Evolutionary conservation across 1,140 invertebrate species (phyloP), one percentile per base, ranked within the genome.

Genomic region (Lordiphosa clarofinis): DNA sequence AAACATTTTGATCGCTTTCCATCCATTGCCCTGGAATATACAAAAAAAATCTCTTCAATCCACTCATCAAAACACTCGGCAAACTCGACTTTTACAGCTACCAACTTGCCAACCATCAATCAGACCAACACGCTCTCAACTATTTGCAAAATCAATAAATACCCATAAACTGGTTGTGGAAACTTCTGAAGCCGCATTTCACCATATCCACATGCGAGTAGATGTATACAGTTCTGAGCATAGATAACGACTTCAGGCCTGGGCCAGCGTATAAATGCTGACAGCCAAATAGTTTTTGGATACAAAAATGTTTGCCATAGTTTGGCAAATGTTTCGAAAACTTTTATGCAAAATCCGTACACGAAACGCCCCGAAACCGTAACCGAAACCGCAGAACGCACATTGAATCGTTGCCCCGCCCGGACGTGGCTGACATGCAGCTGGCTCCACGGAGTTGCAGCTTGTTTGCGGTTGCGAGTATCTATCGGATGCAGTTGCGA

Each of bases 111-210:
- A 60, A 57, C 76, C 58, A 81, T 81, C 75, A 82, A 82, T 81
- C 75, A 81, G 59, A 57, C 50, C 57, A 75, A 82, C 58, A 64
- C 39, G 64, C 49, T 65, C 36, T 48, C 36, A 69, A 78, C 71
- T 82, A 81, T 82, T 75, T 71, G 38, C 62, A 62, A 81, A 81
- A 81, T 81, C 75, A 81, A 81, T 81, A 81, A 81, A 81, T 81
- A 82, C 66, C 71, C 75, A 71, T 71, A 75, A 81, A 81, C 61
- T 79, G 65, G 54, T 56, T 66, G 53, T 60, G 42, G 49, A 70
- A 79, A 74, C 53, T 79, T 79, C 48, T 44, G 56, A 56, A 58
- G 55, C 35, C 37, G 39, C 59, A 53, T 44, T 53, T 62, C 53
- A 35, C 43, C 48, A 7, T 53, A 38, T 44, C 42, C 58, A 43